A percentile compares a stretch with the other conserved stretches of the same genome.
These are phyloP conservation scores for Procavia capensis DNA, from an alignment of 2,113 vertebrate species.

Conservation along the genomic window DNA sequence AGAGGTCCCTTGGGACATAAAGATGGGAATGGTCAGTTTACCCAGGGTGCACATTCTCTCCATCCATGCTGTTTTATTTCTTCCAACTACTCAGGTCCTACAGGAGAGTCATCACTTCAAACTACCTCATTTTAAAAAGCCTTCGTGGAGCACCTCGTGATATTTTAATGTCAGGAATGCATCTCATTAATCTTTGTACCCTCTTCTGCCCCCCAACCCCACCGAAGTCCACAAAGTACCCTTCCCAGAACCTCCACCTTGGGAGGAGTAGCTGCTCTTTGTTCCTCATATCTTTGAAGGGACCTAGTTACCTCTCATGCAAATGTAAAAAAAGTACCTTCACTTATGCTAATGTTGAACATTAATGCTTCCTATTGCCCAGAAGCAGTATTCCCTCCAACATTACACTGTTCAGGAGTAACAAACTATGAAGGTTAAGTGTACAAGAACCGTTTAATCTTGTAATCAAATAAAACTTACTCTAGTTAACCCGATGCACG, in stretches of 20 bases:
- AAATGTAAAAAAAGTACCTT: constrained; percentile 58
- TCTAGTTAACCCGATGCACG: constrained; percentile 36
- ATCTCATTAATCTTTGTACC: not conserved
- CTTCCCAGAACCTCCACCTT: constrained; percentile 27
- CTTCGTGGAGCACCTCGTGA: not conserved
- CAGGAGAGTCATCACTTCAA: not conserved
- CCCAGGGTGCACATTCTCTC: not conserved
- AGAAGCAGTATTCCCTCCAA: constrained; percentile 72
- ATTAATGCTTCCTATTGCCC: constrained; percentile 56
- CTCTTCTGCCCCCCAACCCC: not conserved
- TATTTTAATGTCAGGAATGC: not conserved
- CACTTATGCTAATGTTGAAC: constrained; percentile 72
- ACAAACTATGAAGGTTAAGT: constrained; percentile 75
- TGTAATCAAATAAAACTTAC: constrained; percentile 63
- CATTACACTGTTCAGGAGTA: constrained; percentile 51
- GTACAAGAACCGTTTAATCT: constrained; percentile 58
- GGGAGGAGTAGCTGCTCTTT: constrained; percentile 36
- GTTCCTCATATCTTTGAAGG: constrained; percentile 39
- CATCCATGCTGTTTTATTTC: not conserved
- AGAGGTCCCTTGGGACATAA: not conserved
- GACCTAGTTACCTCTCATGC: constrained; percentile 50
- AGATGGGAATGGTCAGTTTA: not conserved
- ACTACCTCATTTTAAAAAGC: not conserved
- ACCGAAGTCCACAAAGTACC: not conserved
- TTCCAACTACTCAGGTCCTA: not conserved